Evolutionary conservation across 2,888 invertebrate species (phyloP), one percentile per base, ranked within the genome.

Genomic region (Orthosia gracilis): DNA sequence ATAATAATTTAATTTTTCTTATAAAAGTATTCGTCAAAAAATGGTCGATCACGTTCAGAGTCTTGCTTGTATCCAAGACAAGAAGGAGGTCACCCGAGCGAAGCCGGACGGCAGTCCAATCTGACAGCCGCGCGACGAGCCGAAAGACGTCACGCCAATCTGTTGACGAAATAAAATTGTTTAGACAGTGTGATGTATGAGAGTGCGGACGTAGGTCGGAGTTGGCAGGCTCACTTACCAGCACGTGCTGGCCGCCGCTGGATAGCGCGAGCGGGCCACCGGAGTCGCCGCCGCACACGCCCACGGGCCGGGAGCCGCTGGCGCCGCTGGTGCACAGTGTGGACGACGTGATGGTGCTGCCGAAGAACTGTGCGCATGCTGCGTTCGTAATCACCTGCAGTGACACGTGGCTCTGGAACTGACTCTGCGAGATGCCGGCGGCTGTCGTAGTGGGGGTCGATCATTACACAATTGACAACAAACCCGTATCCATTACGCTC

Each of bases 251-350:
- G 4, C 80, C 83, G 54, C 61, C 73, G 65, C 80, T 64, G 4
- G 72, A 57, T 45, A 85, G 11, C 7, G 68, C 69, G 55, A 89
- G 86, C 45, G 90, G 85, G n/a, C 90, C 87, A 55, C 92, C 87
- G 54, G 89, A 89, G 84, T 91, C 90, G 2, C 91, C 91, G 69
- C 90, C 84, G 91, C 94, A 92, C 87, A 92, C 86, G 88, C 95
- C 82, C 50, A 87, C 79, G 67, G 18, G 87, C 7, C 76, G 52
- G 70, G 26, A 9, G n/a, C 81, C 80, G 5, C 54, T 76, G 31
- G 69, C 4, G 54, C 75, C 75, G 78, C 83, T 87, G 69, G 91
- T 86, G 89, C 91, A 88, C 89, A 92, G 78, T 85, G 91, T 82
- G 40, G 89, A 88, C 11, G 64, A 31, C 23, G 85, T 45, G 9